Conservation (phyloP, 2,797 vertebrate species). For the Hippopotamyrus pictus region DNA sequence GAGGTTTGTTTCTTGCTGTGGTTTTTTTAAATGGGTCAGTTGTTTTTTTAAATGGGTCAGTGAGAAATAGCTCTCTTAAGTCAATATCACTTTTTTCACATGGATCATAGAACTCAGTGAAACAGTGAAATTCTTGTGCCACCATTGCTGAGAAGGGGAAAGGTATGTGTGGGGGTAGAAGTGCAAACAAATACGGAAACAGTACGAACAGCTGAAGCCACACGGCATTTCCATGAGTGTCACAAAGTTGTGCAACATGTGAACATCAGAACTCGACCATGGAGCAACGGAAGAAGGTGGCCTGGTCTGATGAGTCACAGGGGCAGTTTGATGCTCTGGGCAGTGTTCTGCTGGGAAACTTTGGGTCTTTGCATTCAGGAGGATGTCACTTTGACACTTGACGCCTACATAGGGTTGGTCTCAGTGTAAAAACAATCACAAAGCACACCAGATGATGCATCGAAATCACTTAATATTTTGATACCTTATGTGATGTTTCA, state of each 20-base stretch:
- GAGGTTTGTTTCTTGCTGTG: not conserved
- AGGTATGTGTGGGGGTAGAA: not conserved
- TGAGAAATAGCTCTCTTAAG: not conserved
- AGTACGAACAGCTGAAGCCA: not conserved
- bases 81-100: not conserved
- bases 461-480: not conserved
- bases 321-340: not conserved
- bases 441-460: not conserved
- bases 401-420: not conserved
- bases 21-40: not conserved
- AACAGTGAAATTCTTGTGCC: not conserved
- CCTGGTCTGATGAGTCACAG: not conserved
- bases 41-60: not conserved
- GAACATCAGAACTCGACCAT: not conserved
- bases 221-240: not conserved
- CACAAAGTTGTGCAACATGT: not conserved
- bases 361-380: not conserved
- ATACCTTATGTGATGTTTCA: too few species aligned
- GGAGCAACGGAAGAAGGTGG: not conserved
- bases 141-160: not conserved
- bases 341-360: not conserved
- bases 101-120: not conserved
- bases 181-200: not conserved
- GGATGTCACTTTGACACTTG: not conserved
- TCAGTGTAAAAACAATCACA: not conserved